Evolutionary conservation across 1,140 invertebrate genomes (phyloP), one percentile per base, ranked within the genome.

Genomic region (Nylanderia fulva): DNA sequence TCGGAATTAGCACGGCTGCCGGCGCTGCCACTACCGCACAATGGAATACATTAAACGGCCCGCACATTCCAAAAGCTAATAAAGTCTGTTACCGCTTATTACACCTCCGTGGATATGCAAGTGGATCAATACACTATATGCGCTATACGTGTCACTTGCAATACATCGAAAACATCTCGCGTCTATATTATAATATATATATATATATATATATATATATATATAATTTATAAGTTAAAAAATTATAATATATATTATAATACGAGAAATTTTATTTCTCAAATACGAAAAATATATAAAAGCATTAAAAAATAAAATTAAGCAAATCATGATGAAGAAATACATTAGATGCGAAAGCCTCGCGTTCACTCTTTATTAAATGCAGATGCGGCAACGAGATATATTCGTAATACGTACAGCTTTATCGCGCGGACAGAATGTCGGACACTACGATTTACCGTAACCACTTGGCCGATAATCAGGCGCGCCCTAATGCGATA

Each of bases 1-100:
- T 91, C 90, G 86, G 86, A 93, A 93, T 92, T 92, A 92, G 91
- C 90, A 90, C 80, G 82, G 86, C 83, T 85, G 83, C 82, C 84
- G 60, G 63, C 83, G 85, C 72, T 68, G 74, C 87, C 84, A 71
- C 68, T 18, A 61, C 88, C 90, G 84, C 86, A 92, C 91, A 92
- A 92, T 91, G 88, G 92, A 92, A 92, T 92, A 92, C 90, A 92
- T 92, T 92, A 91, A 91, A 91, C 86, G 89, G 88, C 87, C 86
- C 85, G 77, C 89, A 79, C 89, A 82, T 88, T 88, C 88, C 90
- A 60, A 88, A 89, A 91, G 91, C 91, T 92, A 92, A 92, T 92
- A 92, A 92, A 90, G 91, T 92, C 88, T 90, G 89, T 91, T 91
- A 91, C 89, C 89, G 91, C 91, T 92, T 92, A 91, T 91, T 91